Percentiles rank a stretch among this genome's conserved stretches.
phyloP scores from a whole-genome alignment of 2,113 vertebrate species.

The Bettongia penicillata region DNA sequence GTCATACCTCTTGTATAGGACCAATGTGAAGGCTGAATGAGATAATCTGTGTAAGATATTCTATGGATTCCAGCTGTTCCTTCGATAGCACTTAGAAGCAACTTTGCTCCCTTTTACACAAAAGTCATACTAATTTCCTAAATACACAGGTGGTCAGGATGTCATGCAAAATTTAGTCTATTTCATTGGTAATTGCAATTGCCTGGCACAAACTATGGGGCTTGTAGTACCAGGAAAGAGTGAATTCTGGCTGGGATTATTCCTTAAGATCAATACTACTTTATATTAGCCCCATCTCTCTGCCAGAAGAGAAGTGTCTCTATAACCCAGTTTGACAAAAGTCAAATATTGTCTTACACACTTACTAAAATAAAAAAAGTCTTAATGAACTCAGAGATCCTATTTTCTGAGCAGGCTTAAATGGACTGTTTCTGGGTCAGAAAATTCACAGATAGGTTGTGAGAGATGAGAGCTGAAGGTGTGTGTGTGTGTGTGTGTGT shows the following conservation, averaged over 20 bases:
- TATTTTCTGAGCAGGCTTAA: background rate
- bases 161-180: rapidly evolving
- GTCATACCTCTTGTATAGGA: background rate
- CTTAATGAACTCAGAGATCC: background rate
- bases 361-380: background rate
- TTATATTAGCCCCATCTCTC: background rate
- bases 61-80: background rate
- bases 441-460: background rate
- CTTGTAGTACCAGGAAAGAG: background rate
- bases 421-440: background rate
- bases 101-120: background rate
- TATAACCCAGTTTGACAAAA: background rate
- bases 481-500: too few species aligned
- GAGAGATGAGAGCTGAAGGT: background rate
- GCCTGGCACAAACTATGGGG: rapidly evolving
- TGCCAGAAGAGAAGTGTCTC: background rate
- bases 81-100: background rate
- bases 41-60: background rate
- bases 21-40: background rate
- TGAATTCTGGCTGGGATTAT: background rate
- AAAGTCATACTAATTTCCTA: rapidly evolving
- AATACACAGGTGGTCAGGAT: rapidly evolving
- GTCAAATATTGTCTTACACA: background rate
- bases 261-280: background rate
- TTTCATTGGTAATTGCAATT: rapidly evolving